phyloP scores from a whole-genome alignment of 2,888 invertebrate genomes.

The Phyllotreta striolata region DNA sequence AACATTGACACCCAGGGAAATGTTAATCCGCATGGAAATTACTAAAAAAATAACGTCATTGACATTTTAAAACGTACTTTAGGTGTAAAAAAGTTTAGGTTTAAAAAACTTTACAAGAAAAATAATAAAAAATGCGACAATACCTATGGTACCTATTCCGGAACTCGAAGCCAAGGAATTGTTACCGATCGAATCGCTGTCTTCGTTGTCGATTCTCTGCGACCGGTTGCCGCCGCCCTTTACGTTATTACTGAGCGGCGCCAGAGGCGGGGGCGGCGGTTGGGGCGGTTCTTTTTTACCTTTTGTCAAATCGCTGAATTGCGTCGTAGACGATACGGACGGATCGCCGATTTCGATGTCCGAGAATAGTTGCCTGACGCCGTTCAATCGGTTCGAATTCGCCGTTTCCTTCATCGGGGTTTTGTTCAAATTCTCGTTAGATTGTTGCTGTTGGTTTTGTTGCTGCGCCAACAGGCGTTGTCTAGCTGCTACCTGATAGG shows the following conservation, averaged over 20 bases:
- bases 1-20: too few relatives aligned
- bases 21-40: too few relatives aligned
- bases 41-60: too few relatives aligned
- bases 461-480: slow-evolving; percentile 67
- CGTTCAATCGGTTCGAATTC: slow-evolving; percentile 57
- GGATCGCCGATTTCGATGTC: slow-evolving; percentile 59
- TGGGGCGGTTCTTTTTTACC: slow-evolving; percentile 61
- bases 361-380: slow-evolving; percentile 57
- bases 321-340: slow-evolving; percentile 58
- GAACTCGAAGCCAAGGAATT: slow-evolving; percentile 69
- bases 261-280: slow-evolving; percentile 63
- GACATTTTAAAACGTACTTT: too few relatives aligned
- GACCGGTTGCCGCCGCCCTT: slow-evolving; percentile 40
- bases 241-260: slow-evolving; percentile 58
- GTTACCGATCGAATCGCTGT: slow-evolving; percentile 63
- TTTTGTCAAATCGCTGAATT: slow-evolving; percentile 53
- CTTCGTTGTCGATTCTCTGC: slow-evolving; percentile 58
- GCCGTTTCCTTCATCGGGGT: slow-evolving; percentile 53
- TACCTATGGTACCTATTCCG: slow-evolving; percentile 52
- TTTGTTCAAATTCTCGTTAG: slow-evolving; percentile 49
- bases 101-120: too few relatives aligned
- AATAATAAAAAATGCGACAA: neutral
- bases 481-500: slow-evolving; percentile 70
- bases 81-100: too few relatives aligned
- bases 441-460: slow-evolving; percentile 54